Evolutionary conservation across 2,888 invertebrate species (phyloP).

Genomic region (Xestia rhomboidea): DNA sequence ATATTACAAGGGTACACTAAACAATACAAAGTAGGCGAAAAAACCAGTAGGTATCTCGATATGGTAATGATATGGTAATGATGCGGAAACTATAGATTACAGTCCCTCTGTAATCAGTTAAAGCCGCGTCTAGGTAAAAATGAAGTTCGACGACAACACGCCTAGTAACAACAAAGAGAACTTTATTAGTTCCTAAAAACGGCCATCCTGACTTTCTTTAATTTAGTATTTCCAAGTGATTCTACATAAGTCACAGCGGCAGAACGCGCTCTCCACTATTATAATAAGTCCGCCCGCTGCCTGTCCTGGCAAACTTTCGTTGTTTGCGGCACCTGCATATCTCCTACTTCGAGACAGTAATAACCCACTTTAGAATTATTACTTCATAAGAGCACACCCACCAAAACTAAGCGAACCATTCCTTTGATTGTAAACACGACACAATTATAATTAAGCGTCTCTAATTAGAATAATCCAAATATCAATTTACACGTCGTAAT

Average conservation of each 20-base stretch:
- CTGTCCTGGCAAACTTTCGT: conserved; percentile 59
- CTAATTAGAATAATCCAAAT: conserved; percentile 44
- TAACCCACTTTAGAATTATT: conserved; percentile 60
- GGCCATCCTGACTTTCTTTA: neutral
- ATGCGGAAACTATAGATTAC: conserved; percentile 17
- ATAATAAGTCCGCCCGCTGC: conserved; percentile 54
- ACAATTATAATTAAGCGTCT: conserved; percentile 33
- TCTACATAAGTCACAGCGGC: conserved; percentile 36
- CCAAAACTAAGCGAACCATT: conserved; percentile 11
- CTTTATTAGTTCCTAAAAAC: conserved; percentile 19
- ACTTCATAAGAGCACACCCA: conserved; percentile 37
- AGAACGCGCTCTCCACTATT: conserved; percentile 41
- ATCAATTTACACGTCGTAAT: conserved; percentile 48
- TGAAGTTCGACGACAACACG: neutral
- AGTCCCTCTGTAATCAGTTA: neutral
- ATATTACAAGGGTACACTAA: neutral
- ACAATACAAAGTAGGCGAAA: neutral
- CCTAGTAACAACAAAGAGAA: neutral
- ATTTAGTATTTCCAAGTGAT: conserved; percentile 40
- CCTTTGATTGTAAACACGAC: conserved; percentile 22
- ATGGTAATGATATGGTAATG: conserved; percentile 26
- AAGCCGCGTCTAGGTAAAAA: neutral
- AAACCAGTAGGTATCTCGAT: neutral
- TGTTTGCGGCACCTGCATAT: conserved; percentile 67
- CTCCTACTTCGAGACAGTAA: conserved; percentile 50